Evolutionary conservation across 2,888 invertebrate species (phyloP).

Genomic region (Elaeidobius kamerunicus): DNA sequence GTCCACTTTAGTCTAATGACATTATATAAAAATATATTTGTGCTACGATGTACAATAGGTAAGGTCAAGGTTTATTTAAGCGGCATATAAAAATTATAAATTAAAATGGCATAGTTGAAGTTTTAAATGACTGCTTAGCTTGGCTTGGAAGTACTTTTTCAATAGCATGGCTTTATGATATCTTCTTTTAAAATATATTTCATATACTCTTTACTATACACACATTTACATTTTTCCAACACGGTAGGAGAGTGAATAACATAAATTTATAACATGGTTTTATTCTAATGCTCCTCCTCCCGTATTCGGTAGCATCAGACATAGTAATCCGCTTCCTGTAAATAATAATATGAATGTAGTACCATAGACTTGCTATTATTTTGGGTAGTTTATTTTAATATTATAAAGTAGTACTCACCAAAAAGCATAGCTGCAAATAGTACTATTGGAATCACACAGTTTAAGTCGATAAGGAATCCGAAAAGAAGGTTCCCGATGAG

Average conservation of each 20-base stretch:
- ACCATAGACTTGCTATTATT: too few species aligned
- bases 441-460: constrained; percentile 72
- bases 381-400: too few species aligned
- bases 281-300: constrained; percentile 70
- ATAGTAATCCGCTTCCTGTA: constrained; percentile 70
- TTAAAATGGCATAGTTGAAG: too few species aligned
- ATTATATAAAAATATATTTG: too few species aligned
- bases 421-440: constrained; percentile 71
- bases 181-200: too few species aligned
- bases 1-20: too few species aligned
- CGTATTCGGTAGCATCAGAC: constrained; percentile 72
- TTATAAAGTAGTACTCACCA: constrained; percentile 63
- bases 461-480: constrained; percentile 76
- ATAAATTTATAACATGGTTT: constrained; percentile 2
- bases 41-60: too few species aligned
- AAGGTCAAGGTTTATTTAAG: too few species aligned
- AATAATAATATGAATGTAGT: constrained; percentile 37
- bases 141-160: too few species aligned
- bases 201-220: neutral
- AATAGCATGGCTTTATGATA: too few species aligned
- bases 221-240: neutral
- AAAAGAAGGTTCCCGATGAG: constrained; percentile 73
- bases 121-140: too few species aligned
- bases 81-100: too few species aligned
- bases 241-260: neutral